Evolutionary conservation across 2,888 invertebrate species (phyloP).

Genomic region (Phaonia tiefii): DNA sequence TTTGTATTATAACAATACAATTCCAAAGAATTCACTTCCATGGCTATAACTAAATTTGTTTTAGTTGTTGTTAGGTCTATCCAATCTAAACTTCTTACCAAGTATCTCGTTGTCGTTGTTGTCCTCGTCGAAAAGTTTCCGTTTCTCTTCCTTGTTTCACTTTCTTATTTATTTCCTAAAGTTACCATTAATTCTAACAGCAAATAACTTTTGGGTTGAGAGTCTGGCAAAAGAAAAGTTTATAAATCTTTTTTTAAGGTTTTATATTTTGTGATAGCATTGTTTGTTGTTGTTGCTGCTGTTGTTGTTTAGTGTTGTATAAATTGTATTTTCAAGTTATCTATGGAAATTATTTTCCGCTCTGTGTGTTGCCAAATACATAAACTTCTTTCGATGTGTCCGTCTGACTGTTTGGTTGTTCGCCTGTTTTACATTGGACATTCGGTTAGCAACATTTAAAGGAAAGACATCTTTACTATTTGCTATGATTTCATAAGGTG

Average conservation of each 20-base stretch:
- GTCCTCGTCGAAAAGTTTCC: not conserved
- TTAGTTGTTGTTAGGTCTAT: slow-evolving; percentile 8
- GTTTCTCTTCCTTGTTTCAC: not conserved
- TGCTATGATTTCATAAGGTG: too few species aligned
- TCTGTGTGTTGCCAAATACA: slow-evolving; percentile 66
- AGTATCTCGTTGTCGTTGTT: slow-evolving; percentile 23
- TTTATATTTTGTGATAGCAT: slow-evolving; percentile 25
- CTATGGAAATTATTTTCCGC: slow-evolving; percentile 70
- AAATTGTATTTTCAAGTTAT: slow-evolving; percentile 67
- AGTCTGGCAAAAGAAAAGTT: slow-evolving; percentile 33
- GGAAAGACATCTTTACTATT: too few species aligned
- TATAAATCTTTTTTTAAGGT: slow-evolving; percentile 40
- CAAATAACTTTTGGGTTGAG: slow-evolving; percentile 48
- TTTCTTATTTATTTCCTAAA: slow-evolving; percentile 58
- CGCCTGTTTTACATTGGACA: slow-evolving; percentile 32
- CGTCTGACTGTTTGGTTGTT: slow-evolving; percentile 1
- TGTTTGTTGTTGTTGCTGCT: slow-evolving; percentile 40
- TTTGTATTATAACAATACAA: slow-evolving; percentile 47
- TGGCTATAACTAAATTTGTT: not conserved
- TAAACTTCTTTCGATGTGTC: slow-evolving; percentile 45
- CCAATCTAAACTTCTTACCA: slow-evolving; percentile 27
- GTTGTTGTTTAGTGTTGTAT: slow-evolving; percentile 42
- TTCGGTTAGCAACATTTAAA: too few species aligned
- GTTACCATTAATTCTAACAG: slow-evolving; percentile 64
- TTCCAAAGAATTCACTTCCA: slow-evolving; percentile 35